Conservation (phyloP, 2,113 vertebrate genomes). For the Pleuronectes platessa region DNA sequence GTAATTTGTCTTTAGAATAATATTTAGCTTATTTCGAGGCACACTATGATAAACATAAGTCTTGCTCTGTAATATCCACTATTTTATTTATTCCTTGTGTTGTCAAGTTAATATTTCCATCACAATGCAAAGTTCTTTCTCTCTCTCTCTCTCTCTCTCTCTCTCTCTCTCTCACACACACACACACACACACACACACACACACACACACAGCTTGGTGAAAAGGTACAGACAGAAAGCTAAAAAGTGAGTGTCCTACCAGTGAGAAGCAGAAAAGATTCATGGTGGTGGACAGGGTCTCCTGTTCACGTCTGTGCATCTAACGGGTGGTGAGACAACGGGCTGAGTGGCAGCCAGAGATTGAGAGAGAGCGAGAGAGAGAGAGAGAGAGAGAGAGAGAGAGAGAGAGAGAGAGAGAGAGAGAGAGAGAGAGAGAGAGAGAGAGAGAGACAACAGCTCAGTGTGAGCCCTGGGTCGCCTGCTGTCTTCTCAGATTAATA, state of each 20-base stretch:
- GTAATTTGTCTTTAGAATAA: background rate
- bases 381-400: conserved; percentile 53
- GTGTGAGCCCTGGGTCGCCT: conserved; percentile 77
- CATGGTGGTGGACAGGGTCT: conserved; percentile 79
- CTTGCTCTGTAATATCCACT: too few species aligned
- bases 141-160: background rate
- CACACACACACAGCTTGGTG: background rate
- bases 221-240: background rate
- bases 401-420: conserved; percentile 58
- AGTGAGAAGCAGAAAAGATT: conserved; percentile 97
- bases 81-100: too few species aligned
- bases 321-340: conserved; percentile 56
- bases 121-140: background rate
- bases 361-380: conserved; percentile 58
- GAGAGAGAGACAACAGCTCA: conserved; percentile 70
- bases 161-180: background rate
- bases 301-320: conserved; percentile 24
- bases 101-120: background rate
- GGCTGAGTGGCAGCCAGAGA: conserved; percentile 54
- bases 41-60: background rate
- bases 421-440: conserved; percentile 57
- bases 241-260: conserved; percentile 83
- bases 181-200: background rate
- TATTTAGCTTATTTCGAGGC: background rate
- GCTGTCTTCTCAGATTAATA: conserved; percentile 89